Percentiles rank a stretch among this genome's conserved stretches.
These are phyloP conservation scores for Hymenopus coronatus DNA, from an alignment of 2,888 invertebrate species.

Conservation along the genomic window DNA sequence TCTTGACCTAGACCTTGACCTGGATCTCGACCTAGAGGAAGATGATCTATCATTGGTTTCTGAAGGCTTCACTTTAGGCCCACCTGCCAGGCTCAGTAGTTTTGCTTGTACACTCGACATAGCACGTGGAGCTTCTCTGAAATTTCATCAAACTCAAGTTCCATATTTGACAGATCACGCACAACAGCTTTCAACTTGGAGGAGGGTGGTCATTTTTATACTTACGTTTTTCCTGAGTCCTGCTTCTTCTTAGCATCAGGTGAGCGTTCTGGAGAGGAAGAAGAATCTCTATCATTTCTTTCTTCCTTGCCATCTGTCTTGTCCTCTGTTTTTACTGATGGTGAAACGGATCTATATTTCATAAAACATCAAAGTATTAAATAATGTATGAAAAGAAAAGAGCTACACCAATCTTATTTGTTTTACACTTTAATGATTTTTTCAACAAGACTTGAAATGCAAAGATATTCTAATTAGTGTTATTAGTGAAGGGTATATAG, in stretches of 20 bases:
- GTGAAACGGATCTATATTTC: conserved; percentile 10
- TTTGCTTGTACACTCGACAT: conserved; percentile 51
- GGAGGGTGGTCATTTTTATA: background rate
- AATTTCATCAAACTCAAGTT: background rate
- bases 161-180: background rate
- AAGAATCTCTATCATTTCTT: conserved; percentile 14
- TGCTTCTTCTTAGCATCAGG: conserved; percentile 17
- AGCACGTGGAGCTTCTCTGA: conserved; percentile 1
- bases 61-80: conserved; percentile 42
- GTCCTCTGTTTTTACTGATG: conserved; percentile 5
- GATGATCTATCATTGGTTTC: conserved; percentile 23
- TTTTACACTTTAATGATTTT: no score
- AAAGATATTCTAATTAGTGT: no score
- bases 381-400: background rate
- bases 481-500: no score
- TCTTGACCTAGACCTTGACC: conserved; percentile 16
- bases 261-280: conserved; percentile 21
- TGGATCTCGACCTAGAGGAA: conserved; percentile 39
- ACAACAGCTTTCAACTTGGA: background rate
- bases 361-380: conserved; percentile 1
- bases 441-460: no score
- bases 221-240: conserved; percentile 15
- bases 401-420: no score
- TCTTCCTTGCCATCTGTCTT: conserved; percentile 5
- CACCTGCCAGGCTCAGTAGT: conserved; percentile 59